Conservation (phyloP, 2,797 vertebrate genomes). For the Botia kubotai region DNA sequence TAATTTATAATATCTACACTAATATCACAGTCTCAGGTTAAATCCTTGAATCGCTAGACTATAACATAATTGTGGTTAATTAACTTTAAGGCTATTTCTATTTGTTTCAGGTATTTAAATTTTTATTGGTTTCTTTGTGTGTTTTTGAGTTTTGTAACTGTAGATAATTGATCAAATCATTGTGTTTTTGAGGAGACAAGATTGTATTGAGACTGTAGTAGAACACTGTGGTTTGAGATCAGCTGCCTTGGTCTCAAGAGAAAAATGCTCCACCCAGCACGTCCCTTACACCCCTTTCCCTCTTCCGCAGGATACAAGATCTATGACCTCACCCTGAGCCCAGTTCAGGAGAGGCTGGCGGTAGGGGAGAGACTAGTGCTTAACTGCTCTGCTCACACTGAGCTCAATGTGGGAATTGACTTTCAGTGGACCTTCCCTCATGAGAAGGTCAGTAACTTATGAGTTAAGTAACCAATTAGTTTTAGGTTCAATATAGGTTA, state of each 20-base stretch:
- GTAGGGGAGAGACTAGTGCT: conserved; percentile 89
- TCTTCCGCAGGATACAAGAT: conserved; percentile 89
- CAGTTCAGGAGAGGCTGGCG: conserved; percentile 78
- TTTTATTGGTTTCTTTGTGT: no score
- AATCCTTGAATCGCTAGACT: no score
- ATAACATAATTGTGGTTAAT: no score
- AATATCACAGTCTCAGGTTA: no score
- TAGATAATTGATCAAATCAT: not conserved
- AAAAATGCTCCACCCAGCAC: conserved; percentile 71
- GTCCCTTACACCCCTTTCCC: conserved; percentile 50
- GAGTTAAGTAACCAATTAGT: not conserved
- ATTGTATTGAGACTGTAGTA: conserved; percentile 6
- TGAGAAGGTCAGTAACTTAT: conserved; percentile 64
- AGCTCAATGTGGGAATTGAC: conserved; percentile 88
- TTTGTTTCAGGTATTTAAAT: no score
- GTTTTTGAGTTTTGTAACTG: no score
- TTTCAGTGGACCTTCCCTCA: conserved; percentile 90
- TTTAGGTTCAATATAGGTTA: not conserved
- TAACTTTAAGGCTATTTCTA: no score
- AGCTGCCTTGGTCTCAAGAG: conserved; percentile 56
- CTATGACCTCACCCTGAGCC: conserved; percentile 88
- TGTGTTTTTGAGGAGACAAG: not conserved
- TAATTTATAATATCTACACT: no score
- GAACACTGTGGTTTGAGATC: conserved; percentile 6
- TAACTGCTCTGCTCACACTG: conserved; percentile 88